Evolutionary conservation across 1,140 invertebrate species (phyloP).

Genomic region (Caenorhabditis briggsae): DNA sequence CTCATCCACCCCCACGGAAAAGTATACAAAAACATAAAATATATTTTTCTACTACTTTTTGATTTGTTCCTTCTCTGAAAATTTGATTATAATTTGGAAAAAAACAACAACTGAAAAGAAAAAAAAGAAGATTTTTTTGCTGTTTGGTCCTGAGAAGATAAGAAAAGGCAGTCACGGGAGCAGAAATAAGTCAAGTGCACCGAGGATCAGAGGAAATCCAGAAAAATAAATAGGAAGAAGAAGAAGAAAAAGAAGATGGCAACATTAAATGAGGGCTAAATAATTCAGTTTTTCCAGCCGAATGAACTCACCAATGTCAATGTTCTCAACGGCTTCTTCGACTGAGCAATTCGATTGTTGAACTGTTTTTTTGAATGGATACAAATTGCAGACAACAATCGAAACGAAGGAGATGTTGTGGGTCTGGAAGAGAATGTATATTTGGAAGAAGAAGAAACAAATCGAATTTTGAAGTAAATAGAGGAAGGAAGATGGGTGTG

Average conservation of each 20-base stretch:
- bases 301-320: conserved; percentile 84
- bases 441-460: conserved; percentile 17
- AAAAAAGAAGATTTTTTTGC: neutral
- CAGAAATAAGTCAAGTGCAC: conserved; percentile 42
- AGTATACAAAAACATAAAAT: neutral
- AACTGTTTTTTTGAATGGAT: conserved; percentile 93
- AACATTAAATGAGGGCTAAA: neutral
- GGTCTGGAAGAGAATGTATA: conserved; percentile 28
- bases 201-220: neutral
- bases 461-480: conserved; percentile 10
- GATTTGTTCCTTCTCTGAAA: neutral
- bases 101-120: neutral
- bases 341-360: conserved; percentile 86
- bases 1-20: neutral
- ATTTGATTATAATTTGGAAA: neutral
- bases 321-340: conserved; percentile 94
- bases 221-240: neutral
- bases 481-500: neutral
- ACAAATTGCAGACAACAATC: conserved; percentile 89
- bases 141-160: conserved; percentile 21
- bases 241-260: neutral
- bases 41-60: neutral
- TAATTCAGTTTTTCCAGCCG: conserved; percentile 1
- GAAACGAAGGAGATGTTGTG: conserved; percentile 59
- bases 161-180: conserved; percentile 11